A percentile compares a stretch with the other conserved stretches of the same genome.
phyloP scores from a whole-genome alignment of 2,797 vertebrate genomes.

The Coregonus ussuriensis region DNA sequence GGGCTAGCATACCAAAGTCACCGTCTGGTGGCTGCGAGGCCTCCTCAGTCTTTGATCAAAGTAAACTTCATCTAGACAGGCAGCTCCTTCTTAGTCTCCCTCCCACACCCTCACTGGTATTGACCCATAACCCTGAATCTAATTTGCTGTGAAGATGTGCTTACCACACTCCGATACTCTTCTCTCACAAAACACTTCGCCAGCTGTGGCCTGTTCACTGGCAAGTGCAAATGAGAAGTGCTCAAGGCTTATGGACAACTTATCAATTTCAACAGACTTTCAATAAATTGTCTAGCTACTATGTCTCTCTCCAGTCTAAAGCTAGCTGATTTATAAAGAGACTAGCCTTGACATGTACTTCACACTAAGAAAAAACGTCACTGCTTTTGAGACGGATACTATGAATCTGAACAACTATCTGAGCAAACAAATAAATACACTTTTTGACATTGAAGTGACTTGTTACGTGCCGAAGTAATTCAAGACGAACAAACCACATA shows the following conservation, averaged over 20 bases:
- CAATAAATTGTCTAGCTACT: not conserved
- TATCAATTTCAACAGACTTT: not conserved
- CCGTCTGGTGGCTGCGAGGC: not conserved
- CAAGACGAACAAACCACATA: not conserved
- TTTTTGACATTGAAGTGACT: not conserved
- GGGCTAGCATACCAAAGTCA: slow-evolving; percentile 14
- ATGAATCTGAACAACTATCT: not conserved
- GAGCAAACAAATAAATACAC: not conserved
- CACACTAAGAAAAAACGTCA: not conserved
- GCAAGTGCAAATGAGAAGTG: slow-evolving; percentile 4
- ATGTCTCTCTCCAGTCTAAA: not conserved
- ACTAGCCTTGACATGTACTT: not conserved
- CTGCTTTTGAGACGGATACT: not conserved
- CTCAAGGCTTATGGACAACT: not conserved
- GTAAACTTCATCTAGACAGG: slow-evolving; percentile 10
- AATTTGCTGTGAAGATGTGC: slow-evolving; percentile 14
- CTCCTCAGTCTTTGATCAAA: slow-evolving; percentile 29
- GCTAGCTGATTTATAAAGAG: not conserved
- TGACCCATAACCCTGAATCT: slow-evolving; percentile 14
- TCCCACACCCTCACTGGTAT: not conserved
- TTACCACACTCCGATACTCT: not conserved
- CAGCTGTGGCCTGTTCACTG: not conserved
- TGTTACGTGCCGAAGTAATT: not conserved
- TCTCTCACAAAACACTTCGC: not conserved
- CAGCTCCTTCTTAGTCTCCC: slow-evolving; percentile 4